A percentile compares a stretch with the other conserved stretches of the same genome.
phyloP scores from a whole-genome alignment of 2,113 vertebrate genomes.

The Ceratotherium simum region DNA sequence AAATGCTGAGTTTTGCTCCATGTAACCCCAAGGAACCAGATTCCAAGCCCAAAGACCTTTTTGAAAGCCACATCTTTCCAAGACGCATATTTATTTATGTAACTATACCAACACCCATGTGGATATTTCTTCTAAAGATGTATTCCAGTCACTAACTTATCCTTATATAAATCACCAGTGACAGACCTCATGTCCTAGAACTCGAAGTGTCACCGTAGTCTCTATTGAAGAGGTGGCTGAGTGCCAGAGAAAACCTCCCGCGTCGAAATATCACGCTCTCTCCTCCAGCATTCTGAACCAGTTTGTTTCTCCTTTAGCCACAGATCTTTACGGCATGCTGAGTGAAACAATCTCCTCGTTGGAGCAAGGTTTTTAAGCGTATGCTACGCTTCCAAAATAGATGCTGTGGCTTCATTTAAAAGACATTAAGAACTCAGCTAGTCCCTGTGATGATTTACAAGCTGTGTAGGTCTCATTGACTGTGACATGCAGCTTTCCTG shows the following conservation, averaged over 20 bases:
- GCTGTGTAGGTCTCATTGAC: conserved; percentile 52
- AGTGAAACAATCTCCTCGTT: background rate
- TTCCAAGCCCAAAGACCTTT: background rate
- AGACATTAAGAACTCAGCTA: conserved; percentile 74
- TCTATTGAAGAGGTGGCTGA: background rate
- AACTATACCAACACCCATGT: background rate
- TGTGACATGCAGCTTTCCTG: conserved; percentile 37
- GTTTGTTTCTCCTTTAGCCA: background rate
- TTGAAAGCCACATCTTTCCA: background rate
- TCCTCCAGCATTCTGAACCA: conserved; percentile 19
- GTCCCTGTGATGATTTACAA: conserved; percentile 65
- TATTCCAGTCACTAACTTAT: background rate
- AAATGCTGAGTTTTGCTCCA: background rate
- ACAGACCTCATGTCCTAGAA: background rate
- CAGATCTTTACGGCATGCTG: background rate
- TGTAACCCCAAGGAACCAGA: background rate
- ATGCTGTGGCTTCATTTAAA: conserved; percentile 71
- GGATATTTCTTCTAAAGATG: background rate
- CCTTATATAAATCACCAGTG: background rate
- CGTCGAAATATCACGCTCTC: background rate
- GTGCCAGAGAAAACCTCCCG: background rate
- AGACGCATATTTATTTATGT: background rate
- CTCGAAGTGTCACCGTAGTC: background rate
- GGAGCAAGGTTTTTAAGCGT: background rate
- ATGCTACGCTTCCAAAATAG: conserved; percentile 25